Percentiles rank a stretch among this genome's conserved stretches.
These are phyloP conservation scores for Dendrolimus pini DNA, from an alignment of 2,888 invertebrate genomes.

Conservation along the genomic window DNA sequence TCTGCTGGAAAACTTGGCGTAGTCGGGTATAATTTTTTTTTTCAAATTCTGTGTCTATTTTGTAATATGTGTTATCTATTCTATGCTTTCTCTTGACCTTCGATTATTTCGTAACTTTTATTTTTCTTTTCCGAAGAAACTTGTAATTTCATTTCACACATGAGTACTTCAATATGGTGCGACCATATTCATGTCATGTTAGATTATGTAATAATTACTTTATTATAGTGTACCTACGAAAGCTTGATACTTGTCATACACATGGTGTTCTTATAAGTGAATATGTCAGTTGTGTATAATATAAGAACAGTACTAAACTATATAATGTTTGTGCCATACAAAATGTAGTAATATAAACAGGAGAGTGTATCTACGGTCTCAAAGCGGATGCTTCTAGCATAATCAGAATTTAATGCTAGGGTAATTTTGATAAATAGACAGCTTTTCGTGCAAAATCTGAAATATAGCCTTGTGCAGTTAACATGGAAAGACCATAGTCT, in stretches of 20 bases:
- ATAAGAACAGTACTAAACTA: too few relatives aligned
- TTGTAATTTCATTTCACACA: constrained; percentile 9
- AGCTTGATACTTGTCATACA: background rate
- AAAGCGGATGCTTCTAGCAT: too few relatives aligned
- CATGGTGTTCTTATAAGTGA: too few relatives aligned
- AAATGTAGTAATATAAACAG: too few relatives aligned
- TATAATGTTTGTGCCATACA: too few relatives aligned
- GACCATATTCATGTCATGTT: constrained; percentile 40
- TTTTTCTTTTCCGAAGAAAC: background rate
- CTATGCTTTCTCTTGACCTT: background rate
- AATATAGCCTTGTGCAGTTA: too few relatives aligned
- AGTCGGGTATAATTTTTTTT: constrained; percentile 13
- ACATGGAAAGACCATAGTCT: too few relatives aligned
- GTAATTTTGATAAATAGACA: too few relatives aligned
- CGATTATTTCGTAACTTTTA: background rate
- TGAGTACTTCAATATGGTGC: constrained; percentile 22
- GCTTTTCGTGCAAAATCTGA: too few relatives aligned
- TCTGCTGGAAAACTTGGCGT: background rate
- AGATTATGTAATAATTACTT: constrained; percentile 16
- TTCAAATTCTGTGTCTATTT: constrained; percentile 12
- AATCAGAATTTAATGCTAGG: too few relatives aligned
- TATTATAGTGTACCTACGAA: background rate
- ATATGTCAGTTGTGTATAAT: too few relatives aligned
- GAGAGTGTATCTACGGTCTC: too few relatives aligned
- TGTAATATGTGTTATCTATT: constrained; percentile 3